Base-by-base conservation (phyloP, 2,888 invertebrate species). In the Fabriciana adippe region DNA sequence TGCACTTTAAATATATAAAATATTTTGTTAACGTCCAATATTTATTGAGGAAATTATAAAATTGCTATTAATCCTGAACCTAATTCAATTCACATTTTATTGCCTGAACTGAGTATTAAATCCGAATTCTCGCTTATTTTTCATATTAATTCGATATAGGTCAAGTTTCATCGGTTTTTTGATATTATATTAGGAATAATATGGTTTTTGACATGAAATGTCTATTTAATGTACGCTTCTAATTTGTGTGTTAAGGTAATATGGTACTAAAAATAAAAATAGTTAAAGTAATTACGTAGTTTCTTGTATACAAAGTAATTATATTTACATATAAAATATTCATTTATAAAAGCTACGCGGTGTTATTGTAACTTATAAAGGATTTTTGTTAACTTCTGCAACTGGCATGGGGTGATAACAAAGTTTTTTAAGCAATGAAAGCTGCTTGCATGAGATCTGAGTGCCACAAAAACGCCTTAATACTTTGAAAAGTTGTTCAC, bases 401-500 rank as follows among this genome's bases (percentile, higher is more conserved):
- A 16, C 41, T 53, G 55, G 18, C 14, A n/a, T 64, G 54, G 51
- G 54, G 47, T 45, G 26, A 61, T 53, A 61, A 55, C 59, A 53
- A 68, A 64, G 55, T 64, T 68, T 66, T 68, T 68, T n/a, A 60
- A 67, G 63, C 61, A 69, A 69, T 69, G 68, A 70, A 69, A 66
- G 66, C 67, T 56, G 51, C 60, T 57, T 65, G 64, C 56, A 50
- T 55, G 50, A 70, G 67, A 71, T 68, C 68, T 67, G 74, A 76
- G 76, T 74, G 71, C 74, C 74, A 74, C 78, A 78, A 78, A 76
- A 78, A 83, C 81, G 81, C 80, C 78, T 82, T 84, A 87, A 88
- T 87, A 74, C 84, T 78, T 77, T 76, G 76, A 79, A 84, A 84
- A 82, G 83, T 82, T 81, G 85, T 78, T 80, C 78, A 78, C 82